Percentiles rank a stretch among this genome's conserved stretches.
These are phyloP conservation scores for Nomada lathburiana DNA, from an alignment of 2,888 invertebrate species.

Conservation along the genomic window DNA sequence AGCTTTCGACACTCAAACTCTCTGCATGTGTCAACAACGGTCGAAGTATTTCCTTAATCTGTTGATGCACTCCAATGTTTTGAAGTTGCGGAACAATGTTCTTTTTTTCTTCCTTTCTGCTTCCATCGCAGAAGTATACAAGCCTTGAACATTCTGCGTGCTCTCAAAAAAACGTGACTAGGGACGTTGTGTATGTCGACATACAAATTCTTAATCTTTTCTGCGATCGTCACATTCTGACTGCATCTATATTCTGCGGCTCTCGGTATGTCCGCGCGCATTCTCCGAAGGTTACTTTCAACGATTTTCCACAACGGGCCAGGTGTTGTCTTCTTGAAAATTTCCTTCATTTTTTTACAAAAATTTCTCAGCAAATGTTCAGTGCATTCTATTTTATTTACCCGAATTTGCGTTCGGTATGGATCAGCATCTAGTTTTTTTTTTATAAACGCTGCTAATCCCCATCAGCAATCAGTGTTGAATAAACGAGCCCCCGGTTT, in stretches of 20 bases:
- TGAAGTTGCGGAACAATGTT: not conserved
- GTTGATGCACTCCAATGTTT: not conserved
- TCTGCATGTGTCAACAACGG: not conserved
- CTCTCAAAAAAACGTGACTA: not conserved
- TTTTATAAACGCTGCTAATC: not conserved
- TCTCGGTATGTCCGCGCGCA: not conserved
- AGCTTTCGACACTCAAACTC: too few species aligned
- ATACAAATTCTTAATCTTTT: constrained; percentile 6
- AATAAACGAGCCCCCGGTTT: constrained; percentile 2
- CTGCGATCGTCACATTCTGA: not conserved
- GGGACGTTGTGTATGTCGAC: not conserved
- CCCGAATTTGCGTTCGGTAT: not conserved
- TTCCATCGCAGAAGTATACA: constrained; percentile 5
- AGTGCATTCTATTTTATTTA: constrained; percentile 4
- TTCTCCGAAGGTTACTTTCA: not conserved
- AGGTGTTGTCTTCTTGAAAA: not conserved
- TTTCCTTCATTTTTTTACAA: not conserved
- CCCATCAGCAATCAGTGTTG: not conserved
- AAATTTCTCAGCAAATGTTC: not conserved
- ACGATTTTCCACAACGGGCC: not conserved
- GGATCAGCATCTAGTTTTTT: not conserved
- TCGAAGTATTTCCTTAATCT: not conserved
- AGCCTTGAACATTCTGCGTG: too few species aligned
- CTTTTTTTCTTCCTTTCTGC: not conserved
- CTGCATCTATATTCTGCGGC: not conserved